Base-by-base conservation (phyloP, 1,140 invertebrate genomes). In the Drosophila bifasciata region DNA sequence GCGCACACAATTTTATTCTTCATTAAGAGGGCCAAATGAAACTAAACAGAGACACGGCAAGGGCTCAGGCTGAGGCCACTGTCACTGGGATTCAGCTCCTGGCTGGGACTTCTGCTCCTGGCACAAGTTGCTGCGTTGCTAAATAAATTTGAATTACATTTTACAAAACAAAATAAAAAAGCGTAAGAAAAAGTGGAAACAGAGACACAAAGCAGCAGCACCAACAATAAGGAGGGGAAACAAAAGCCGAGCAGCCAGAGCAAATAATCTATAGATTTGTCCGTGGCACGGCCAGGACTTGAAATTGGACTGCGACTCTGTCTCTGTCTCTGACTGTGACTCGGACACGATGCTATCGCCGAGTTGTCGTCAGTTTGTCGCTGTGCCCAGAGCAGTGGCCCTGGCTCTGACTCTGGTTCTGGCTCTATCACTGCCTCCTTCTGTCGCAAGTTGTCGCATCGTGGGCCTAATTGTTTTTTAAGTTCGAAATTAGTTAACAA, bases 401-500 rank as follows among this genome's bases (percentile, higher is more conserved):
- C 1, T 21, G 19, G 19, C n/a, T n/a, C n/a, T n/a, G n/a, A n/a
- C n/a, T n/a, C n/a, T n/a, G n/a, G 49, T 25, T 52, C 16, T 11
- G n/a, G 5, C 32, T 15, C n/a, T 21, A 9, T 11, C 43, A 13
- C 39, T 43, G 3, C 11, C 50, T 71, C 43, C 52, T 55, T 52
- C 73, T 71, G 80, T 79, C 72, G 60, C 81, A 76, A 84, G 67
- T 84, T 85, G 76, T 84, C 76, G 79, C 79, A 59, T 55, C 41
- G 56, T 74, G 71, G 71, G 70, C 80, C 76, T 86, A 89, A 89
- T 89, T 89, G 86, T 81, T 89, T 89, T 89, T 89, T 86, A 89
- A 89, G 83, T 88, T 89, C 76, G 85, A 89, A 90, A 89, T 89
- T 86, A 89, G 80, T 89, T 86, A 89, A 89, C 86, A 90, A 89